These are phyloP conservation scores for Phainopepla nitens DNA, from an alignment of 2,113 vertebrate genomes.

Conservation along the genomic window DNA sequence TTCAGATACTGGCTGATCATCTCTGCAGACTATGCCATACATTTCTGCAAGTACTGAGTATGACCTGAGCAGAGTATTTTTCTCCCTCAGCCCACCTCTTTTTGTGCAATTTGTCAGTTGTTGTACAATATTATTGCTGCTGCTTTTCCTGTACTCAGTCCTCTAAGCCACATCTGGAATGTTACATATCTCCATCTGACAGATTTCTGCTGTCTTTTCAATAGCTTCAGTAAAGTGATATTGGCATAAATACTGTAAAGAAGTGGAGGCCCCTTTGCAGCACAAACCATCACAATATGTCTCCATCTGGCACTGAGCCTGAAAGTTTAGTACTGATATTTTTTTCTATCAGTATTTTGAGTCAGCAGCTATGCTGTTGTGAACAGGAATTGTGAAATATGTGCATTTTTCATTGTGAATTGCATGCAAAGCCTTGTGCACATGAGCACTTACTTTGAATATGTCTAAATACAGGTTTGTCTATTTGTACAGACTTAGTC, in stretches of 20 bases:
- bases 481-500: background rate
- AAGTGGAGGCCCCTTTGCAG: background rate
- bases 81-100: background rate
- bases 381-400: background rate
- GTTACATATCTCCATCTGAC: background rate
- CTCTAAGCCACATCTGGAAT: background rate
- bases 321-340: background rate
- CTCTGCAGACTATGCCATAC: background rate
- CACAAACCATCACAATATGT: background rate
- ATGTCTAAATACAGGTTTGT: background rate
- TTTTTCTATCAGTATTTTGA: background rate
- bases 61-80: background rate
- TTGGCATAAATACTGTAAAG: background rate
- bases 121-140: background rate
- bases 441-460: background rate
- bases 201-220: background rate
- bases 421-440: background rate
- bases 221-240: background rate
- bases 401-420: background rate
- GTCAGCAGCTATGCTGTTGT: background rate
- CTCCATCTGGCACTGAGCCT: background rate
- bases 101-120: background rate
- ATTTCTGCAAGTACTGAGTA: background rate
- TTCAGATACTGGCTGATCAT: background rate
- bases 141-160: background rate